Evolutionary conservation across 2,888 invertebrate genomes (phyloP).

Genomic region (Tinea pellionella): DNA sequence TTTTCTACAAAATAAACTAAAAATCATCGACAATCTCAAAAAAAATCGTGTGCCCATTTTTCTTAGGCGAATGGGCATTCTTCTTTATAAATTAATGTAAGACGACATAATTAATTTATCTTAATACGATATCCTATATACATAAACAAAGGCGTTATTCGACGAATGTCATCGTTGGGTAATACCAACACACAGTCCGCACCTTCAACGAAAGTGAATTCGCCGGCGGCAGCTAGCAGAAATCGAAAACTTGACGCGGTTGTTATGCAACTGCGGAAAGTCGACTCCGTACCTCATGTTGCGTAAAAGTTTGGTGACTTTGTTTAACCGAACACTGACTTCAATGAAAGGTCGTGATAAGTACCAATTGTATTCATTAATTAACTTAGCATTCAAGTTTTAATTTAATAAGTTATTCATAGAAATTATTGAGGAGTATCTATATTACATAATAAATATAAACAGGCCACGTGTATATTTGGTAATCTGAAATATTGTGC

Average conservation of each 20-base stretch:
- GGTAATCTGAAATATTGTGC: too few species aligned
- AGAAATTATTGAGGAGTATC: background rate
- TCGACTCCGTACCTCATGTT: conserved; percentile 40
- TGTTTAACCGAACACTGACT: background rate
- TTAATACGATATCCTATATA: background rate
- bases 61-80: too few species aligned
- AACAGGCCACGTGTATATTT: too few species aligned
- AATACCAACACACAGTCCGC: background rate
- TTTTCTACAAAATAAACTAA: too few species aligned
- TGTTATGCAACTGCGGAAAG: conserved; percentile 46
- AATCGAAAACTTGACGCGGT: conserved; percentile 41
- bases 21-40: too few species aligned
- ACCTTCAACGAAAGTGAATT: conserved; percentile 43
- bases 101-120: too few species aligned
- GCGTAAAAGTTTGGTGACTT: conserved; percentile 28
- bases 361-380: background rate
- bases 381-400: background rate
- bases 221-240: conserved; percentile 45
- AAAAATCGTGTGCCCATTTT: too few species aligned
- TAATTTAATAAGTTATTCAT: background rate
- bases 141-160: background rate
- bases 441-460: too few species aligned
- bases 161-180: conserved; percentile 3
- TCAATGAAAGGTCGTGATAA: conserved; percentile 2
- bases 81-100: too few species aligned